Conservation (phyloP, 2,113 vertebrate genomes). For the Actinemys pallida region DNA sequence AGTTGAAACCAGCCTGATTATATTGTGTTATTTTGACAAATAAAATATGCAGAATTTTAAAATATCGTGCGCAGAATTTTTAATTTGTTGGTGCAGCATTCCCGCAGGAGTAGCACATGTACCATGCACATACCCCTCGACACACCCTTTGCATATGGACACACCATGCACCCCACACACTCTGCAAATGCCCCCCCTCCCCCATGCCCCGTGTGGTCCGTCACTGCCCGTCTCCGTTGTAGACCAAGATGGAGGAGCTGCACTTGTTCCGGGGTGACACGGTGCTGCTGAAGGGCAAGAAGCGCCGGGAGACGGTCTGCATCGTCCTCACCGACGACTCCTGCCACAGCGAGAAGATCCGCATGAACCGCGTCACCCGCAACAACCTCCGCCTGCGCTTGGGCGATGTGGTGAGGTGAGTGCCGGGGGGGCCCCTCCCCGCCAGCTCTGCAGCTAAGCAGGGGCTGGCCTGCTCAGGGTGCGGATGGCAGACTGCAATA, state of each 20-base stretch:
- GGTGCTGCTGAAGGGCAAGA: constrained; percentile 71
- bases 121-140: not conserved
- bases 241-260: constrained; percentile 76
- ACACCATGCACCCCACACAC: too few species aligned
- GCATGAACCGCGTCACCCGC: constrained; percentile 74
- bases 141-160: not conserved
- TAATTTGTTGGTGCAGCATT: too few species aligned
- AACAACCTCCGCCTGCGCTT: constrained; percentile 76
- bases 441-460: not conserved
- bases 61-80: too few species aligned
- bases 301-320: constrained; percentile 72
- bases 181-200: too few species aligned
- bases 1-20: too few species aligned
- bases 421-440: too few species aligned
- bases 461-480: not conserved
- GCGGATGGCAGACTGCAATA: too few species aligned
- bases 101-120: too few species aligned
- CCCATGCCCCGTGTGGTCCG: not conserved
- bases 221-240: not conserved
- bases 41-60: too few species aligned
- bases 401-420: constrained; percentile 74
- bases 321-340: constrained; percentile 71
- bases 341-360: constrained; percentile 65
- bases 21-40: too few species aligned
- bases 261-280: constrained; percentile 77